Percentiles rank a stretch among this genome's conserved stretches.
phyloP scores from a whole-genome alignment of 2,113 vertebrate genomes.

The Oncorhynchus nerka region DNA sequence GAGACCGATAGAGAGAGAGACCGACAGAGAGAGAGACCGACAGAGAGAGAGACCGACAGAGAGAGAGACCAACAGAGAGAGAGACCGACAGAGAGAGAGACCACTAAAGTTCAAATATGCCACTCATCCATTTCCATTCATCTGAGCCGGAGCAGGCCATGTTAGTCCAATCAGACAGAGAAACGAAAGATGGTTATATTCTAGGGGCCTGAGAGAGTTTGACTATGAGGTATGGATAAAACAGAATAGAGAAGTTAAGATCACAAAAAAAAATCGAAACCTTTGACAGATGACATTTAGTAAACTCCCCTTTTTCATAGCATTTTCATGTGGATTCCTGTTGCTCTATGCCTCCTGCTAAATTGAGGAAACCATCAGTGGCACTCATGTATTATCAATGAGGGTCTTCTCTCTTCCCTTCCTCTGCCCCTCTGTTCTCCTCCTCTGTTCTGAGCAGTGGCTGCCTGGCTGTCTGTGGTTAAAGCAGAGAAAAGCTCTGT shows the following conservation, averaged over 20 bases:
- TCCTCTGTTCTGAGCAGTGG: neutral
- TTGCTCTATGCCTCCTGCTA: neutral
- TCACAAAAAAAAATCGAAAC: neutral
- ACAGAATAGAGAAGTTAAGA: neutral
- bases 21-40: too few species aligned
- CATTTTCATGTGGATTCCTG: neutral
- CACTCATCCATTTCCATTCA: too few species aligned
- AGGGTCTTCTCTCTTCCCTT: neutral
- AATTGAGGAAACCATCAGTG: neutral
- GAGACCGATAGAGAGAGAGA: neutral
- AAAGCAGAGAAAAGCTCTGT: neutral
- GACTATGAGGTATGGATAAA: neutral
- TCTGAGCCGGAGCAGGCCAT: too few species aligned
- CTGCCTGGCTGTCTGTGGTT: neutral
- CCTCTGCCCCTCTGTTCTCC: neutral
- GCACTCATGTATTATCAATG: neutral
- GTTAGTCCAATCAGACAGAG: neutral
- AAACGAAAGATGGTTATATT: neutral
- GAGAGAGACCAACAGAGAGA: neutral
- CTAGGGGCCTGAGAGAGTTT: neutral
- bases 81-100: neutral
- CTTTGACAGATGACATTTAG: neutral
- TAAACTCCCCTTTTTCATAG: neutral
- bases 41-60: neutral
- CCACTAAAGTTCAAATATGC: neutral